Percentiles rank a stretch among this genome's conserved stretches.
Conservation (phyloP, 2,888 invertebrate genomes). For the Eurytoma adleriae region DNA sequence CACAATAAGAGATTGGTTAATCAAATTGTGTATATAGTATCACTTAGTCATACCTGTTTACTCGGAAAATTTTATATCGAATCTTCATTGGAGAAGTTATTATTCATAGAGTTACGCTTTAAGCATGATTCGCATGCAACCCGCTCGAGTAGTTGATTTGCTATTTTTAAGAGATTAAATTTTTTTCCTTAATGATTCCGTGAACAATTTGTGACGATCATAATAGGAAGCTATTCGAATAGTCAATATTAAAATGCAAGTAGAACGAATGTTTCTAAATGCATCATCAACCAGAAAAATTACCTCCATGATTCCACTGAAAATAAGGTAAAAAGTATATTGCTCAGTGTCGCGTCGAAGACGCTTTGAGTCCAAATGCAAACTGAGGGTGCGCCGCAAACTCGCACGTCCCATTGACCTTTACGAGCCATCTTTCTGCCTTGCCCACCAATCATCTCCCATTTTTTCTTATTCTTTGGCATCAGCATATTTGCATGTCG, state of each 20-base stretch:
- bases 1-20: slow-evolving; percentile 29
- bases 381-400: slow-evolving; percentile 31
- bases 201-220: no score
- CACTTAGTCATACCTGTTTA: slow-evolving; percentile 27
- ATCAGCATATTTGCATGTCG: no score
- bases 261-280: not conserved
- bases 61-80: slow-evolving; percentile 36
- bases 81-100: not conserved
- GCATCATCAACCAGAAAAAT: slow-evolving; percentile 8
- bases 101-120: slow-evolving; percentile 20
- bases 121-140: no score
- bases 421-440: slow-evolving; percentile 47
- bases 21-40: slow-evolving; percentile 23
- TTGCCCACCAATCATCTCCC: not conserved
- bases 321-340: no score
- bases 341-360: not conserved
- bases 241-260: not conserved
- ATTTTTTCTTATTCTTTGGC: not conserved
- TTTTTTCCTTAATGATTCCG: not conserved
- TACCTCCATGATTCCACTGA: not conserved
- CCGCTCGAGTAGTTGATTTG: not conserved
- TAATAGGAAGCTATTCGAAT: not conserved
- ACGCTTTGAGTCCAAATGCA: slow-evolving; percentile 14
- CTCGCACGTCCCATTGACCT: slow-evolving; percentile 38
- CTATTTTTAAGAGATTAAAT: slow-evolving; percentile 2